Conservation (phyloP, 2,797 vertebrate genomes). For the Discoglossus pictus region DNA sequence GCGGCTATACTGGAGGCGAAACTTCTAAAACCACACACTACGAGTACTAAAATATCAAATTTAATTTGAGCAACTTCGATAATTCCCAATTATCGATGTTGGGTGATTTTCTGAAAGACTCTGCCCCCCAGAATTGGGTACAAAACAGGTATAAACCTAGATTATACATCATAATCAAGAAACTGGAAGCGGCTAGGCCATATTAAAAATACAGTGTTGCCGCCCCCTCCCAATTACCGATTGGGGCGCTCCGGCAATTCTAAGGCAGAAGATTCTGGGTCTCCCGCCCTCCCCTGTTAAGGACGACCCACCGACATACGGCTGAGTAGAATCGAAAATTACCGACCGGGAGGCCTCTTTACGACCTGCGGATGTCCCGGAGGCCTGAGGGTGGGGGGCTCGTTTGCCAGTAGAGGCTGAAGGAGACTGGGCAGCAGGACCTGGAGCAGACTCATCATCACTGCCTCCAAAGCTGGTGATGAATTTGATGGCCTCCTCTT, state of each 20-base stretch:
- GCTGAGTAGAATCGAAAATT: conserved; percentile 75
- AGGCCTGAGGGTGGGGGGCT: conserved; percentile 57
- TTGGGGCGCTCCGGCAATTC: conserved; percentile 42
- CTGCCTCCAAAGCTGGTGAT: conserved; percentile 97
- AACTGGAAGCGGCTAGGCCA: conserved; percentile 3
- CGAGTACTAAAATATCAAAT: no score
- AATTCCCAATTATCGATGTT: no score
- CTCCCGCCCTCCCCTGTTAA: conserved; percentile 38
- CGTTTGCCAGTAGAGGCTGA: conserved; percentile 71
- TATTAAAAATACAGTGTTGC: conserved; percentile 17
- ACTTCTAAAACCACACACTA: no score
- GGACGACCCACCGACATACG: conserved; percentile 35
- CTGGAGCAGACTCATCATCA: conserved; percentile 79
- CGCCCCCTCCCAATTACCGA: conserved; percentile 50
- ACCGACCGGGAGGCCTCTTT: conserved; percentile 96
- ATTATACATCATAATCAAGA: not conserved
- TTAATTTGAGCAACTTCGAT: no score
- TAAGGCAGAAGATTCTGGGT: conserved; percentile 42
- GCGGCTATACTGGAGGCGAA: no score
- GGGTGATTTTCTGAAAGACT: no score
- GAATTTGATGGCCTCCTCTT: conserved; percentile 91
- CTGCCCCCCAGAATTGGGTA: no score
- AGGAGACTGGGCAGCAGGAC: conserved; percentile 50
- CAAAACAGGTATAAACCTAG: not conserved
- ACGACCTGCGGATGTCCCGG: conserved; percentile 81